Percentiles rank a stretch among this genome's conserved stretches.
phyloP scores from a whole-genome alignment of 2,888 invertebrate genomes.

The Urechis unicinctus region DNA sequence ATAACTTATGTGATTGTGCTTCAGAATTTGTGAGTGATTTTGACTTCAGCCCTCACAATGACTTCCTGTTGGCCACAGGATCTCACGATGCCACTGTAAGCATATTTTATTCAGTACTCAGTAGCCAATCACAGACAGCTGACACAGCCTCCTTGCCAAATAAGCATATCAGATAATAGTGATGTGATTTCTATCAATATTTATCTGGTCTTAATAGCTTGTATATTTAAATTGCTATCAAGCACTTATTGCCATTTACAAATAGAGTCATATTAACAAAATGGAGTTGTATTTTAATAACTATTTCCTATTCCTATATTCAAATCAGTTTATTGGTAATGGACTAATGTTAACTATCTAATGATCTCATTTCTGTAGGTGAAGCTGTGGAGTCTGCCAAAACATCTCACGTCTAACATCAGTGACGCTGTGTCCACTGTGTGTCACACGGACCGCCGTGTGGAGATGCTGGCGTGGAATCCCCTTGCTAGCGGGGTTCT shows the following conservation, averaged over 20 bases:
- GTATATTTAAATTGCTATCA: too few relatives aligned
- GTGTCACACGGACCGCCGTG: constrained; percentile 68
- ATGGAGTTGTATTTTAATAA: too few relatives aligned
- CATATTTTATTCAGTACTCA: constrained; percentile 3
- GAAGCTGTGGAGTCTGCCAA: constrained; percentile 85
- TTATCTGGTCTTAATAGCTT: too few relatives aligned
- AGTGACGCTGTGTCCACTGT: neutral
- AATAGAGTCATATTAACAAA: too few relatives aligned
- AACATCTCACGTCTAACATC: constrained; percentile 49
- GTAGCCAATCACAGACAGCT: too few relatives aligned
- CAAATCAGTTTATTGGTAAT: too few relatives aligned
- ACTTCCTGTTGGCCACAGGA: constrained; percentile 82
- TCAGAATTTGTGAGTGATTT: constrained; percentile 89
- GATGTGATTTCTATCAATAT: neutral
- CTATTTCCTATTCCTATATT: too few relatives aligned
- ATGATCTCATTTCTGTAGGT: constrained; percentile 56
- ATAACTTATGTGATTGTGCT: too few relatives aligned
- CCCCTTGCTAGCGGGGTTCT: constrained; percentile 85
- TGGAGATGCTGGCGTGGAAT: constrained; percentile 86
- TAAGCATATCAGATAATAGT: neutral
- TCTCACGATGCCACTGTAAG: constrained; percentile 53
- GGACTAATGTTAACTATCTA: neutral
- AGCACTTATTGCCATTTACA: too few relatives aligned
- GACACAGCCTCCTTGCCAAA: too few relatives aligned
- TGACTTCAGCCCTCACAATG: constrained; percentile 92